Evolutionary conservation across 2,888 invertebrate species (phyloP).

Genomic region (Agelastica alni): DNA sequence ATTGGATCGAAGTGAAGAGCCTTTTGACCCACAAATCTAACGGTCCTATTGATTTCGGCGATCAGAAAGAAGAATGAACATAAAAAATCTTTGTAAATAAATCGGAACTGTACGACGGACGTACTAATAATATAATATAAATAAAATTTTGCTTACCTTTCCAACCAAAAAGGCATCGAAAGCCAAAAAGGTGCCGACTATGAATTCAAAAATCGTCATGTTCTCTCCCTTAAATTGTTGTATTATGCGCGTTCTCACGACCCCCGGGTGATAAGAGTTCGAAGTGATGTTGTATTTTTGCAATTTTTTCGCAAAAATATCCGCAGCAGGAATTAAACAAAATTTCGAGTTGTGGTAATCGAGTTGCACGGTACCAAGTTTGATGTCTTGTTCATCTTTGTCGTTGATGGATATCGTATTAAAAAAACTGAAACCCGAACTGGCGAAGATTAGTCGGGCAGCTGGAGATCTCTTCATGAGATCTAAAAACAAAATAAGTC

Average conservation of each 20-base stretch:
- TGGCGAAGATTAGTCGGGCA: slow-evolving; percentile 33
- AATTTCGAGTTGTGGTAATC: slow-evolving; percentile 31
- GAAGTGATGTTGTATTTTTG: slow-evolving; percentile 27
- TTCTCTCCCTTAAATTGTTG: slow-evolving; percentile 9
- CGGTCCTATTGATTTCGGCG: too few relatives aligned
- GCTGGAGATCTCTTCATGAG: slow-evolving; percentile 28
- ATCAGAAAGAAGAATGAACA: too few relatives aligned
- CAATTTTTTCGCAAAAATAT: slow-evolving; percentile 31
- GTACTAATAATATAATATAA: too few relatives aligned
- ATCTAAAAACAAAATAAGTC: slow-evolving; percentile 28
- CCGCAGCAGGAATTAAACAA: slow-evolving; percentile 22
- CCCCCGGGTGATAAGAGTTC: slow-evolving; percentile 31
- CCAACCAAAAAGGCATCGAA: slow-evolving; percentile 3
- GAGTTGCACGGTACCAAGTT: neutral
- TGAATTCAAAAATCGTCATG: neutral
- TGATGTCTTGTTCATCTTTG: slow-evolving; percentile 2
- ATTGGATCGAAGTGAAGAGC: too few relatives aligned
- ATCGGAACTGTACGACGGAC: too few relatives aligned
- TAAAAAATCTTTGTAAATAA: too few relatives aligned
- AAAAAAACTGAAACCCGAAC: slow-evolving; percentile 23
- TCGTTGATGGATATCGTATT: slow-evolving; percentile 4
- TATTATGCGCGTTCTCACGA: slow-evolving; percentile 23
- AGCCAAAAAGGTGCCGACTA: neutral
- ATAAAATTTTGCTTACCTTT: too few relatives aligned
- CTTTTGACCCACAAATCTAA: too few relatives aligned